Percentiles rank a stretch among this genome's conserved stretches.
Evolutionary conservation across 1,140 invertebrate species (phyloP).

Genomic region (Babylonia areolata): DNA sequence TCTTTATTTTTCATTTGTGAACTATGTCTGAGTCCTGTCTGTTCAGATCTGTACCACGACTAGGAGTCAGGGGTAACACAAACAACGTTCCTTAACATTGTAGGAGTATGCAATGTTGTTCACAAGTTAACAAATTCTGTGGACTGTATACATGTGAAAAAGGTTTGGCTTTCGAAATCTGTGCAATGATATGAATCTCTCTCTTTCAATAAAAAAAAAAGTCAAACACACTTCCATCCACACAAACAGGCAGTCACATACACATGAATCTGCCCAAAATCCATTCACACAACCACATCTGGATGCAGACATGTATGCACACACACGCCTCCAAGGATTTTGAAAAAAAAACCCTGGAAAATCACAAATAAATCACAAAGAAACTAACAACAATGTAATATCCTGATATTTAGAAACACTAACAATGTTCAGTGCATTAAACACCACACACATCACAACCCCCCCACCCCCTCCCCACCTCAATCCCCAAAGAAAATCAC

Average conservation of each 20-base stretch:
- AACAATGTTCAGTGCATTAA: neutral
- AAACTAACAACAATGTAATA: neutral
- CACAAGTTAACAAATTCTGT: too few relatives aligned
- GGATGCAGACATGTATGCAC: neutral
- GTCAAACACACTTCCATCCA: neutral
- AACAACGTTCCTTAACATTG: too few relatives aligned
- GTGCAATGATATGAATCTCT: neutral
- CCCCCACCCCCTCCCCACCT: too few relatives aligned
- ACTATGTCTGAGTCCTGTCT: too few relatives aligned
- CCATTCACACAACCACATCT: neutral
- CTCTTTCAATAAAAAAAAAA: neutral
- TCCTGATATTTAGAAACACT: neutral
- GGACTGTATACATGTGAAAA: too few relatives aligned
- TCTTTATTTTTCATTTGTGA: too few relatives aligned
- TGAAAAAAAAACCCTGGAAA: neutral
- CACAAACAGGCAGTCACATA: neutral
- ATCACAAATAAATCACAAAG: constrained; percentile 4
- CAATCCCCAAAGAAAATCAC: neutral
- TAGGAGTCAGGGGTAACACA: too few relatives aligned
- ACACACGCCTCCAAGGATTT: neutral
- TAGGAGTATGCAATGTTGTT: too few relatives aligned
- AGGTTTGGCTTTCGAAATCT: neutral
- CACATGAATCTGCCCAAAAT: neutral
- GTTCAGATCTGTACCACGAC: too few relatives aligned
- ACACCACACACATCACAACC: neutral